These are phyloP conservation scores for Palaemon carinicauda DNA, from an alignment of 1,140 invertebrate species.

Conservation along the genomic window DNA sequence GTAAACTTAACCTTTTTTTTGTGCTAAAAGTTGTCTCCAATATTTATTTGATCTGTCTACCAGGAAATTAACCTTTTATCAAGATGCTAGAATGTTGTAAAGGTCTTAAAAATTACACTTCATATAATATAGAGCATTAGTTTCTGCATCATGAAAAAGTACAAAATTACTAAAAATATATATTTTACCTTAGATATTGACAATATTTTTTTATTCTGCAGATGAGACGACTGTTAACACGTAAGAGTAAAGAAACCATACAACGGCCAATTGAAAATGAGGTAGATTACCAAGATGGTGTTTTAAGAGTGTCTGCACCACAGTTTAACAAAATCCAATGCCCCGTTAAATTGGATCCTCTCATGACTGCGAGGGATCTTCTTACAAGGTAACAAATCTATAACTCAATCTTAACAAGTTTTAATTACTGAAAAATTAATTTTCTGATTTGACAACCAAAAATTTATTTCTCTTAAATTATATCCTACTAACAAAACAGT, in stretches of 20 bases:
- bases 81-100: too few species aligned
- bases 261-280: slow-evolving; percentile 64
- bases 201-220: slow-evolving; percentile 25
- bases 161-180: too few species aligned
- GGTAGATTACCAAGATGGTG: slow-evolving; percentile 66
- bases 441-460: background rate
- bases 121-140: too few species aligned
- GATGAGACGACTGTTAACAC: slow-evolving; percentile 65
- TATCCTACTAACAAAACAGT: background rate
- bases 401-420: background rate
- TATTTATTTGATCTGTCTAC: too few species aligned
- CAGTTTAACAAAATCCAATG: slow-evolving; percentile 67
- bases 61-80: too few species aligned
- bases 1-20: too few species aligned
- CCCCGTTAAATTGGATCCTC: slow-evolving; percentile 65
- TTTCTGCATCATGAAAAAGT: too few species aligned
- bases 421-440: background rate
- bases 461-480: background rate
- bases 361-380: slow-evolving; percentile 68
- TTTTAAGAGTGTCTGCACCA: slow-evolving; percentile 68
- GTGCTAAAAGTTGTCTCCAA: too few species aligned
- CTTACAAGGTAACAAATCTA: slow-evolving; percentile 66
- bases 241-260: slow-evolving; percentile 63
- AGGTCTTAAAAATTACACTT: too few species aligned
- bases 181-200: too few species aligned